Evolutionary conservation across 1,140 invertebrate genomes (phyloP).

Genomic region (Drepana arcuata): DNA sequence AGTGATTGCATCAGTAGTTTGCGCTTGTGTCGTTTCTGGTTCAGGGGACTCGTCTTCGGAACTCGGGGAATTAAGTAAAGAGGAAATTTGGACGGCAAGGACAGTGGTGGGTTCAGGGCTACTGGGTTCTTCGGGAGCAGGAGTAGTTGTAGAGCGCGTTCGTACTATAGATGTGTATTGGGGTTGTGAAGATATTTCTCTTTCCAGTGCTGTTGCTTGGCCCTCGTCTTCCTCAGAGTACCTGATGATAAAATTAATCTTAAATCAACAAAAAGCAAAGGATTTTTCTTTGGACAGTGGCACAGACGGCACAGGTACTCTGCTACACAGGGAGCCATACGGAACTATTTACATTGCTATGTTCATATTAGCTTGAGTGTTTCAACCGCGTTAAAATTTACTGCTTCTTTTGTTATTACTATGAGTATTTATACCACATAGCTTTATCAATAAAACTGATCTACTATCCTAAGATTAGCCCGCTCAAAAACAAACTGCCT

Average conservation of each 20-base stretch:
- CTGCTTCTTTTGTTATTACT: background rate
- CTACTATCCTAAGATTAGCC: too few species aligned
- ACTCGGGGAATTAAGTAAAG: constrained; percentile 58
- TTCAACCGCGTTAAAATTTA: too few species aligned
- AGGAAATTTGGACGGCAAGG: constrained; percentile 65
- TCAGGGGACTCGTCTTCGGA: constrained; percentile 28
- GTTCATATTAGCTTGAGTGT: too few species aligned
- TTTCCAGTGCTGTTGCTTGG: constrained; percentile 49
- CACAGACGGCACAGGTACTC: too few species aligned
- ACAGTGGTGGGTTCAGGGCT: constrained; percentile 61
- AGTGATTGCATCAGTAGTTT: constrained; percentile 28
- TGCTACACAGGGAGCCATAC: too few species aligned
- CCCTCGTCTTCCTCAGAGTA: constrained; percentile 34
- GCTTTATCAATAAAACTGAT: background rate
- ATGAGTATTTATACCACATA: background rate
- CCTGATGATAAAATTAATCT: too few species aligned
- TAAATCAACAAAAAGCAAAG: too few species aligned
- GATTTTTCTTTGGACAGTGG: too few species aligned
- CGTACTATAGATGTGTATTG: constrained; percentile 53
- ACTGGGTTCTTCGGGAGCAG: constrained; percentile 30
- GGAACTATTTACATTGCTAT: too few species aligned
- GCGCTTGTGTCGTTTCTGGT: constrained; percentile 23
- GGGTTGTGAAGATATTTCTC: constrained; percentile 56
- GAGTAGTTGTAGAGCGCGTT: constrained; percentile 45
- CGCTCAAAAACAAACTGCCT: too few species aligned